A percentile compares a stretch with the other conserved stretches of the same genome.
phyloP scores from a whole-genome alignment of 2,888 invertebrate species.

The Eubasilissa splendida region DNA sequence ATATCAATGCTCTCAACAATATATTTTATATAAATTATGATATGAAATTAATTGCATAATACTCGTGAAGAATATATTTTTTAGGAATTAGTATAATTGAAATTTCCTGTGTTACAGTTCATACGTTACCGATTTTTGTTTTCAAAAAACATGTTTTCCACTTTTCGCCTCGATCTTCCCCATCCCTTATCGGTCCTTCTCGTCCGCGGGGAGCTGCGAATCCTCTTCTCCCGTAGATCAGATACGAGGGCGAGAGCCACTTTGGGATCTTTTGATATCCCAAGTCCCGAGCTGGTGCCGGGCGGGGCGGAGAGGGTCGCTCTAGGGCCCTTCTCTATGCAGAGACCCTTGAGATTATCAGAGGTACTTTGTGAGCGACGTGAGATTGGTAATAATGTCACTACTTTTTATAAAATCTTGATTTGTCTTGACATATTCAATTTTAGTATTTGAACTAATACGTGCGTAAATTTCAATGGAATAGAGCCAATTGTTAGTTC shows the following conservation, averaged over 20 bases:
- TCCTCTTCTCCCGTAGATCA: background rate
- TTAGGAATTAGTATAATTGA: too few species aligned
- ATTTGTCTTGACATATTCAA: too few species aligned
- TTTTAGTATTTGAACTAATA: too few species aligned
- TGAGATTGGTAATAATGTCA: background rate
- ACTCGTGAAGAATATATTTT: too few species aligned
- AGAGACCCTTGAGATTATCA: background rate
- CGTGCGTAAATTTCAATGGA: too few species aligned
- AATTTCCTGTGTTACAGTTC: too few species aligned
- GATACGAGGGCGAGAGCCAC: constrained; percentile 13
- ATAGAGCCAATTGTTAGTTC: too few species aligned
- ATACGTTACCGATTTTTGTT: too few species aligned
- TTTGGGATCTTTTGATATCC: constrained; percentile 23
- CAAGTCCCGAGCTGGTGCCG: background rate
- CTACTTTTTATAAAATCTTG: too few species aligned
- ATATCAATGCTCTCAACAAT: too few species aligned
- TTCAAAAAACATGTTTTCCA: background rate
- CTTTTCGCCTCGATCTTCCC: background rate
- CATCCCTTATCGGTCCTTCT: background rate
- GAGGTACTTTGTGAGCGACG: background rate
- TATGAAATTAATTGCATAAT: too few species aligned
- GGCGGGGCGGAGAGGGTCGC: background rate
- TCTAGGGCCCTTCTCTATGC: background rate
- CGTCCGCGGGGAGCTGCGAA: background rate
- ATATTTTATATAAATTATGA: too few species aligned